Evolutionary conservation across 2,888 invertebrate species (phyloP), one percentile per base, ranked within the genome.

Genomic region (Penaeus monodon): DNA sequence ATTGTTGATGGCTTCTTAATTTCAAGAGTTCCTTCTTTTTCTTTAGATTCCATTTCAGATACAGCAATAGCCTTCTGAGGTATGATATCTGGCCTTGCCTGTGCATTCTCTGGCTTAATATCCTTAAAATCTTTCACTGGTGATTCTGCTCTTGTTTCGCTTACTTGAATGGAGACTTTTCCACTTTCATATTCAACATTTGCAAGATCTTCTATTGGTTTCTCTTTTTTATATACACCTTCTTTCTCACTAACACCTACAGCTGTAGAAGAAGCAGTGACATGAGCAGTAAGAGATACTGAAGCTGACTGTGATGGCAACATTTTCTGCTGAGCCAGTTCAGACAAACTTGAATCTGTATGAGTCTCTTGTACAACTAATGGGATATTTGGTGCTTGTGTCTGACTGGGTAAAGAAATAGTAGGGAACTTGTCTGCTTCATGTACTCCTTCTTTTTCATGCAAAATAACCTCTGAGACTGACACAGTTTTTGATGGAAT

Each of bases 11-110:
- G 90, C 83, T 93, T 92, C 76, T 92, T 92, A 86, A 94, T 93
- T 88, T 94, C 92, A 65, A 95, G 92, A 0, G 93, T 92, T n/a
- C 93, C 93, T 93, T 96, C 96, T 91, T 94, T 94, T 80, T 95
- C 93, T 68, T 94, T 94, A 14, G 93, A 91, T 81, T 94, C 93
- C 29, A 94, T 94, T 92, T 96, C 95, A 38, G 79, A 73, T n/a
- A 89, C 84, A 73, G 84, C 68, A 27, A 89, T 63, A 63, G 89
- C 89, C 27, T 86, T 86, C 63, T 86, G 86, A 22, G 86, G 89
- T 38, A 89, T 87, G 33, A 89, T 82, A 70, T 87, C 74, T 29
- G 81, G 74, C 8, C 81, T 84, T 20, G 86, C 89, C 70, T 88
- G 84, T 29, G 79, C 82, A 76, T 83, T 77, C 38, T 79, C 33